Conservation (phyloP, 1,140 invertebrate genomes). For the Amyelois transitella region DNA sequence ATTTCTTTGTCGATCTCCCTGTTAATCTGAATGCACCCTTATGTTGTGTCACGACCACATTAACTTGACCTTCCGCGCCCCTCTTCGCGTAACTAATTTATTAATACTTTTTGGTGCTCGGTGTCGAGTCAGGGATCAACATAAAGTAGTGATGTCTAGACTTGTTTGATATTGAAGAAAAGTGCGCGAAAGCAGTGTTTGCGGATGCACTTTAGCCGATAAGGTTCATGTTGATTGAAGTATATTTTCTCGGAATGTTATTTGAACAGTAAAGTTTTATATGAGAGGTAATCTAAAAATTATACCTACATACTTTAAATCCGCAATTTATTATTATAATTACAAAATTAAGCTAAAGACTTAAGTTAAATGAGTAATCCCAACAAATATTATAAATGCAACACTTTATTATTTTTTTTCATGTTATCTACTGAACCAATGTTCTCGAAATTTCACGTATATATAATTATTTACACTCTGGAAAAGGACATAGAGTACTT, state of each 20-base stretch:
- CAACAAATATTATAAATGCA: too few relatives aligned
- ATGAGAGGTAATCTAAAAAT: too few relatives aligned
- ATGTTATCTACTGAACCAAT: too few relatives aligned
- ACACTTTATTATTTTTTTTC: too few relatives aligned
- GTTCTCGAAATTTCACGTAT: too few relatives aligned
- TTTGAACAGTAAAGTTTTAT: not conserved
- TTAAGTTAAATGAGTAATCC: too few relatives aligned
- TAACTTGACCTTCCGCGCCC: slow-evolving; percentile 8
- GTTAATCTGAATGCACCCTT: slow-evolving; percentile 71
- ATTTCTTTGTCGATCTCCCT: slow-evolving; percentile 71
- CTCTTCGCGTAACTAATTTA: not conserved
- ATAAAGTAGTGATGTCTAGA: slow-evolving; percentile 40
- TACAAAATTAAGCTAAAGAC: too few relatives aligned
- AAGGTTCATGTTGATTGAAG: slow-evolving; percentile 15
- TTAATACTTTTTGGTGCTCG: not conserved
- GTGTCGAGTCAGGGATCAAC: slow-evolving; percentile 14
- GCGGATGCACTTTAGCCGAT: slow-evolving; percentile 57
- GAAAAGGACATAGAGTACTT: too few relatives aligned
- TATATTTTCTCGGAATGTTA: not conserved
- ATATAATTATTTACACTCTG: too few relatives aligned
- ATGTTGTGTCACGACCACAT: slow-evolving; percentile 25
- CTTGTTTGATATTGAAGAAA: slow-evolving; percentile 61
- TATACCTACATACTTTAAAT: too few relatives aligned
- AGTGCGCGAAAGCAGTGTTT: slow-evolving; percentile 61
- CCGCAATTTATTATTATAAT: too few relatives aligned